These are phyloP conservation scores for Rhynchotus rufescens DNA, from an alignment of 2,797 vertebrate genomes.

Conservation along the genomic window DNA sequence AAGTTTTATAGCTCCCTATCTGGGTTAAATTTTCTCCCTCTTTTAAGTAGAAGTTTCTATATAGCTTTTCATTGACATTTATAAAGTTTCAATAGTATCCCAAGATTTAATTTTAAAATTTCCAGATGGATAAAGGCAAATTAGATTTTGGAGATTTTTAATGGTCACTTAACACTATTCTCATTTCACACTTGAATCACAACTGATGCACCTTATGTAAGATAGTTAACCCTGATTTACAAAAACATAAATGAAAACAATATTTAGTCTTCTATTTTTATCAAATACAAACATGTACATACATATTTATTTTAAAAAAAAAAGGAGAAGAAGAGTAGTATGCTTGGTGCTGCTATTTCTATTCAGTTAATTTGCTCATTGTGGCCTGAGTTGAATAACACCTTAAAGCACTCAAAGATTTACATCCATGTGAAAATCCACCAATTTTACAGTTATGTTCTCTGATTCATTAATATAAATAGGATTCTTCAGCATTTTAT, in stretches of 20 bases:
- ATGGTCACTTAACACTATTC: background rate
- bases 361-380: background rate
- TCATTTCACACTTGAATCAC: background rate
- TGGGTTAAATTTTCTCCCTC: background rate
- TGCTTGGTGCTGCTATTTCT: background rate
- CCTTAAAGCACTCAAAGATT: background rate
- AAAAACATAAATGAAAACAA: background rate
- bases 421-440: background rate
- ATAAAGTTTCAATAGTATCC: background rate
- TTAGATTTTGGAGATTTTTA: background rate
- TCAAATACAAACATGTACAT: background rate
- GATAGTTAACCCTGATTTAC: background rate
- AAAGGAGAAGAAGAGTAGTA: background rate
- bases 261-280: background rate
- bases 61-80: background rate
- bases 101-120: constrained; percentile 1
- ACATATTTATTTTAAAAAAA: background rate
- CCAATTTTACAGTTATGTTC: background rate
- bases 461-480: background rate
- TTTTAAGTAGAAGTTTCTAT: background rate
- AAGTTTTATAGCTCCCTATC: background rate
- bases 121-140: background rate
- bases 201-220: background rate
- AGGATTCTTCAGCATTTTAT: background rate
- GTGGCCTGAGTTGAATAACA: background rate